A percentile compares a stretch with the other conserved stretches of the same genome.
phyloP scores from a whole-genome alignment of 2,797 vertebrate genomes.

The Gouania willdenowi region DNA sequence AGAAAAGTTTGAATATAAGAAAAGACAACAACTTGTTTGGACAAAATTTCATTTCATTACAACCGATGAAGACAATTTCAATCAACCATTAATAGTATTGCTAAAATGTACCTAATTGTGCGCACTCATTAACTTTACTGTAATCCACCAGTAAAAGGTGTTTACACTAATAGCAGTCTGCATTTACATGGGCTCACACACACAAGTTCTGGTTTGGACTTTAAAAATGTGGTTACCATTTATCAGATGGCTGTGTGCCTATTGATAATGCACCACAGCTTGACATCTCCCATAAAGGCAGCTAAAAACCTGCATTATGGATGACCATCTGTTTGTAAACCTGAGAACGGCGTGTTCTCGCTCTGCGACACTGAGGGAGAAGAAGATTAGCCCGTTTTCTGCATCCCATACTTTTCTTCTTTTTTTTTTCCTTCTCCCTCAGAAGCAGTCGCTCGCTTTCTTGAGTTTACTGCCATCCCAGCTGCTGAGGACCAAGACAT shows the following conservation, averaged over 20 bases:
- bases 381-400: constrained; percentile 57
- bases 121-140: no score
- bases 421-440: constrained; percentile 2
- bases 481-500: constrained; percentile 53
- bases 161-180: constrained; percentile 46
- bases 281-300: constrained; percentile 71
- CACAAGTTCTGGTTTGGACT: constrained; percentile 43
- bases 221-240: constrained; percentile 63
- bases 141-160: constrained; percentile 33
- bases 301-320: constrained; percentile 74
- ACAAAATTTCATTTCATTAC: no score
- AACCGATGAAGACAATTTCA: no score
- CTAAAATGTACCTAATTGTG: no score
- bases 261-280: constrained; percentile 74
- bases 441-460: constrained; percentile 55
- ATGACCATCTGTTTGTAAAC: constrained; percentile 74
- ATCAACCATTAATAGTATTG: no score
- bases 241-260: constrained; percentile 69
- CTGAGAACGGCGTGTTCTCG: constrained; percentile 59
- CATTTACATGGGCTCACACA: constrained; percentile 16
- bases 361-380: constrained; percentile 49
- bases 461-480: constrained; percentile 43
- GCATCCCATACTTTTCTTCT: constrained; percentile 11
- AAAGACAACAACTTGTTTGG: no score
- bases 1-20: no score